Base-by-base conservation (phyloP, 2,888 invertebrate genomes). In the Tetramorium bicarinatum region DNA sequence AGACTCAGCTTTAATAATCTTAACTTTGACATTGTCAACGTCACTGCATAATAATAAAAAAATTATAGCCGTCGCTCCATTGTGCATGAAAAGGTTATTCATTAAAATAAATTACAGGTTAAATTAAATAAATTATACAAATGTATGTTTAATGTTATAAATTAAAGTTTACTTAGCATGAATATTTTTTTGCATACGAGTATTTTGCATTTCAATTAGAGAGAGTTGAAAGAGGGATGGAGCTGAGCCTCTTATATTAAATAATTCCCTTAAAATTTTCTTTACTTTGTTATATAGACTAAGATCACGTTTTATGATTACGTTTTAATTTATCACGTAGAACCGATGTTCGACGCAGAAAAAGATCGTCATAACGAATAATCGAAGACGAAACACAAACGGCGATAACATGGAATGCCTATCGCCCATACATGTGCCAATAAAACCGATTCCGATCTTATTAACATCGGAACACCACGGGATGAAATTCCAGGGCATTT, bases 401-500 rank as follows among this genome's bases (percentile, higher is more conserved):
- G 25, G 18, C 56, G 13, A 52, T 25, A 49, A 38, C 15, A 52
- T 34, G 25, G 11, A 59, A 47, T 21, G 44, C n/a, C 21, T 59
- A 21, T 72, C 34, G 15, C 18, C 47, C 56, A 21, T 18, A n/a
- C 15, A 15, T 47, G 44, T 18, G 34, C 21, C 25, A n/a, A 54
- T 47, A 21, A 59, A 29, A 54, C 15, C 29, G 21, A 71, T 41
- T 38, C 41, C n/a, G 25, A n/a, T 21, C 41, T 62, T 41, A 21
- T 66, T 44, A 29, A 54, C 29, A 34, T 21, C 71, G 8, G n/a
- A 1, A 59, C 34, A 25, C 21, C 18, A 7, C 13, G 34, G 47
- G 61, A 38, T 47, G 34, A 72, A 59, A 72, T 66, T 38, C 38
- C 59, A 49, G 59, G 41, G 52, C n/a, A 61, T 72, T 61, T 66